Base-by-base conservation (phyloP, 2,113 vertebrate species). In the Plestiodon gilberti region DNA sequence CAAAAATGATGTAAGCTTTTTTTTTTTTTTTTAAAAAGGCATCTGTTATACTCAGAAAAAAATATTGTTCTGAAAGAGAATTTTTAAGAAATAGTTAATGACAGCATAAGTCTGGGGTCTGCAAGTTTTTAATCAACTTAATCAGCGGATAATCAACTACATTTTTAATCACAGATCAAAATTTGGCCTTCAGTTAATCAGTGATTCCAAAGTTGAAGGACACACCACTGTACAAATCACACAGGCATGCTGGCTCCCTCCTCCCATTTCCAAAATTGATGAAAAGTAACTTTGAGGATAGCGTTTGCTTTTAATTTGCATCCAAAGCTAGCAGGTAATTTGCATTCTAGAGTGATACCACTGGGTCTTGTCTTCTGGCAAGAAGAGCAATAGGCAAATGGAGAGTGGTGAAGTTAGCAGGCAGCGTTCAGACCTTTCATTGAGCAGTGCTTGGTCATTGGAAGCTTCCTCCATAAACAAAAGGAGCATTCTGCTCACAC, bases 11-110 rank as follows among this genome's bases (percentile, higher is more conserved):
- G 64, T 79, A 15, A 23, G 3, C 20, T 76, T 92, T 89, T 43
- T 78, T 57, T 88, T 2, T 17, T 76, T 92, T 89, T 43, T 78
- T 57, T 88, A 78, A 86, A 77, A 69, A 30, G n/a, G 65, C 78
- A 89, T 88, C 22, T 86, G 64, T 88, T 82, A n/a, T n/a, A 88
- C 35, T 3, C 22, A 77, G 18, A 65, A 92, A 85, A 40, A 52
- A 91, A 90, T 76, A 57, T 82, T 81, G 6, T 64, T 89, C 23
- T 91, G 25, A 30, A 90, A 90, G 76, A 1, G 1, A 74, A 75
- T 89, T 33, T 86, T 87, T 70, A 78, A 86, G n/a, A 55, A 70
- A n/a, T 35, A 75, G n/a, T 15, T 84, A 81, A 1, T 81, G 62
- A 86, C 80, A 91, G 70, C 67, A 90, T 87, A 82, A 84, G 62